phyloP scores from a whole-genome alignment of 2,113 vertebrate genomes.

The Microtus montanus region DNA sequence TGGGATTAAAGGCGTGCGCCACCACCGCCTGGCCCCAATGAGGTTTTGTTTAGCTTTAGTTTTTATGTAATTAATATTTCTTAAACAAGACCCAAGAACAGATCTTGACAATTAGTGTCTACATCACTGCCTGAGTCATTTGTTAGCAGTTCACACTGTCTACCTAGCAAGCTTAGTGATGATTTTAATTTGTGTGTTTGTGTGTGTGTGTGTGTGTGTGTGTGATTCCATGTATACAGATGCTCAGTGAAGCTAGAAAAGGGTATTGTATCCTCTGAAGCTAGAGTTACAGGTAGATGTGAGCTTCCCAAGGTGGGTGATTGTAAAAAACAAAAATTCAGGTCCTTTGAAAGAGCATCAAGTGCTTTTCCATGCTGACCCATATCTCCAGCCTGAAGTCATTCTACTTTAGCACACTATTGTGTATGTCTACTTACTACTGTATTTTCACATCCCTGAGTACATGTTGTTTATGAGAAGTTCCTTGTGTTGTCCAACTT shows the following conservation, averaged over 20 bases:
- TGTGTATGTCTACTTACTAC: not conserved
- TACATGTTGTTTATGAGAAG: not conserved
- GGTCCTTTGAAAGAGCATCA: not conserved
- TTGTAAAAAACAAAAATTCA: not conserved
- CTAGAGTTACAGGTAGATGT: not conserved
- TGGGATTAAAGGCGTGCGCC: too few relatives aligned
- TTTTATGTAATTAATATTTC: not conserved
- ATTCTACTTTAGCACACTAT: not conserved
- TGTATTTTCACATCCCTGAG: not conserved
- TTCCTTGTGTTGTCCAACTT: not conserved
- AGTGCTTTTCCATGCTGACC: too few relatives aligned
- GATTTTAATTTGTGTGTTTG: not conserved
- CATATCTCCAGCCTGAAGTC: not conserved
- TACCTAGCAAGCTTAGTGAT: not conserved
- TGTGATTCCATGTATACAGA: not conserved
- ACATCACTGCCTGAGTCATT: too few relatives aligned
- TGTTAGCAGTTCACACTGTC: not conserved
- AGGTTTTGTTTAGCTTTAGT: not conserved
- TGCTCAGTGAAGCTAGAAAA: not conserved
- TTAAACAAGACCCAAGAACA: not conserved
- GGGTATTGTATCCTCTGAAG: not conserved
- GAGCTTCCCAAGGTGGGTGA: not conserved
- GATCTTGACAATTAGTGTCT: not conserved
- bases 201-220: not conserved
- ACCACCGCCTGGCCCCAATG: not conserved